A percentile compares a stretch with the other conserved stretches of the same genome.
Conservation (phyloP, 35 echinoderm and acorn worm species). For the Acanthaster planci region DNA sequence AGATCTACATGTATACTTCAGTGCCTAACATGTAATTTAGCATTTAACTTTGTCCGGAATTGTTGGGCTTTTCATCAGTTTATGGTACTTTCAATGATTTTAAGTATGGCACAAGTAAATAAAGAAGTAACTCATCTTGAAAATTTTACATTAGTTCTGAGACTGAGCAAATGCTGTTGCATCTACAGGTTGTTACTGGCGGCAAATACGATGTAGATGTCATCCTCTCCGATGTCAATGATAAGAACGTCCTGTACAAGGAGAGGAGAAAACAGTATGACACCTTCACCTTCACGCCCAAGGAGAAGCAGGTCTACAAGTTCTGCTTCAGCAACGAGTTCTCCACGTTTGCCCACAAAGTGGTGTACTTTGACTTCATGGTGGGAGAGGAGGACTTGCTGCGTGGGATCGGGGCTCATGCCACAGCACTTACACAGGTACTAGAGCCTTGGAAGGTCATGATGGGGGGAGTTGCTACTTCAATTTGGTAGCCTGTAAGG, state of each 20-base stretch:
- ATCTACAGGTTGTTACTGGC: constrained; percentile 88
- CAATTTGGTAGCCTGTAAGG: too few relatives aligned
- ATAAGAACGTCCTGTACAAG: constrained; percentile 72
- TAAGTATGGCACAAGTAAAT: too few relatives aligned
- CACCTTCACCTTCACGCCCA: constrained; percentile 75
- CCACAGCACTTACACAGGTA: constrained; percentile 93
- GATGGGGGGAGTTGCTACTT: too few relatives aligned
- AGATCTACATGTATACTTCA: too few relatives aligned
- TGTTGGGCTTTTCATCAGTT: background rate
- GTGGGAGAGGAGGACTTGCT: constrained; percentile 81
- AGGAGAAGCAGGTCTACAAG: constrained; percentile 70
- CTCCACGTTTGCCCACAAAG: constrained; percentile 97
- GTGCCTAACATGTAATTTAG: too few relatives aligned
- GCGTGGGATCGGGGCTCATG: constrained; percentile 84
- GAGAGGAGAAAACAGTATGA: constrained; percentile 96
- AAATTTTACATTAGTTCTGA: too few relatives aligned
- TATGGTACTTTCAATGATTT: background rate
- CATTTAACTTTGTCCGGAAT: too few relatives aligned
- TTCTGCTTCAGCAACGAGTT: constrained; percentile 99
- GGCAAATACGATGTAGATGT: constrained; percentile 97
- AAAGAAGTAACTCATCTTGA: too few relatives aligned
- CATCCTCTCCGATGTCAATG: constrained; percentile 40
- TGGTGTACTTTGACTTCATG: constrained; percentile 98
- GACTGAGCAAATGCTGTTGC: background rate
- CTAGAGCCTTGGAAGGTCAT: background rate